Evolutionary conservation across 2,113 vertebrate genomes (phyloP).

Genomic region (Tragulus kanchil): DNA sequence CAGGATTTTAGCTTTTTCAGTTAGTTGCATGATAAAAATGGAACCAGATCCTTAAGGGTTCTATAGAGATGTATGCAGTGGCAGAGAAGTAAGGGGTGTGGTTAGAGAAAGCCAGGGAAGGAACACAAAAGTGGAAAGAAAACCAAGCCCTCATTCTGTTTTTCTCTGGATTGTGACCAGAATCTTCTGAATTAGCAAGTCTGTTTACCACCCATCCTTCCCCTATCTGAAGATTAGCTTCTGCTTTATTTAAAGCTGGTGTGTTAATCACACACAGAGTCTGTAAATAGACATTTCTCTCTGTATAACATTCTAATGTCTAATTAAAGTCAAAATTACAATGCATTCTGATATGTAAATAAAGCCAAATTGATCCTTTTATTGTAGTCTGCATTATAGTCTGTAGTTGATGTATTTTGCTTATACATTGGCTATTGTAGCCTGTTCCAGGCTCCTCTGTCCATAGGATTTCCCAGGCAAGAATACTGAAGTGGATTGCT

Average conservation of each 20-base stretch:
- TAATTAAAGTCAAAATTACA: slow-evolving; percentile 20
- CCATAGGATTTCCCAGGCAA: background rate
- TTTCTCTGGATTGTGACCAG: background rate
- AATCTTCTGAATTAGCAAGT: slow-evolving; percentile 20
- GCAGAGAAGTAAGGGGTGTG: background rate
- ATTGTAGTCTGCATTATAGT: background rate
- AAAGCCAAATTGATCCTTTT: background rate
- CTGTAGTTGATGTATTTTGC: slow-evolving; percentile 8
- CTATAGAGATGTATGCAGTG: background rate
- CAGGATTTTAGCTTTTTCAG: slow-evolving; percentile 46
- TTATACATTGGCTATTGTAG: background rate
- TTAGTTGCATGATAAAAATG: slow-evolving; percentile 59
- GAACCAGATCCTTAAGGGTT: slow-evolving; percentile 46
- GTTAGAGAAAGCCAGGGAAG: background rate
- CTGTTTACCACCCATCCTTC: background rate
- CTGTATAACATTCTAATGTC: background rate
- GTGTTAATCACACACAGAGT: background rate
- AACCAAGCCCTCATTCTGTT: background rate
- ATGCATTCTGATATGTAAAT: background rate
- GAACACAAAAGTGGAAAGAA: background rate
- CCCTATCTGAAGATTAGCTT: background rate
- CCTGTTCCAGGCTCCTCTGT: background rate
- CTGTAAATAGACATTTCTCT: slow-evolving; percentile 6
- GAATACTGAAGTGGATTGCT: background rate
- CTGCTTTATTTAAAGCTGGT: background rate